phyloP scores from a whole-genome alignment of 2,797 vertebrate species.

The Erethizon dorsatum region DNA sequence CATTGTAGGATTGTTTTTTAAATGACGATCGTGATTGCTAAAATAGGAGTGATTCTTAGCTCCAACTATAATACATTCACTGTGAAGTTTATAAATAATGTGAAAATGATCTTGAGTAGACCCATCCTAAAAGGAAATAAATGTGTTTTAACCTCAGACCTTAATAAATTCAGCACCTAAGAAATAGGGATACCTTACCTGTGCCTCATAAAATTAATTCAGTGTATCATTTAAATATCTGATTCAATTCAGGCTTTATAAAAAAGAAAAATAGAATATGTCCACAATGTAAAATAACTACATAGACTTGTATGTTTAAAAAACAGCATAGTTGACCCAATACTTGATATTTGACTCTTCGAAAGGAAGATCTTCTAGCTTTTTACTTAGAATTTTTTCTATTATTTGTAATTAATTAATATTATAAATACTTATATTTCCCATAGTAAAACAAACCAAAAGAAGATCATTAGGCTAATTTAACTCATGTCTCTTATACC shows the following conservation, averaged over 20 bases:
- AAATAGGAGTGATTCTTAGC: not conserved
- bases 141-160: slow-evolving; percentile 3
- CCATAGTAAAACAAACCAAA: not conserved
- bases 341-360: slow-evolving; percentile 12
- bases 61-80: not conserved
- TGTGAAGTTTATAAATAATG: not conserved
- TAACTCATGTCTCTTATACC: not conserved
- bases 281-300: not conserved
- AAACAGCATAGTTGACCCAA: not conserved
- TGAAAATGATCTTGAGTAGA: not conserved
- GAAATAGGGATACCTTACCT: not conserved
- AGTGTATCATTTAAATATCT: not conserved
- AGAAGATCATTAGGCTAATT: not conserved
- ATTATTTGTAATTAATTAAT: slow-evolving; percentile 13
- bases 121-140: not conserved
- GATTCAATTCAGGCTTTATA: not conserved
- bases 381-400: slow-evolving; percentile 40
- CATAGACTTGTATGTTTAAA: slow-evolving; percentile 38
- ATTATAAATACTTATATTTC: not conserved
- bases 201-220: not conserved
- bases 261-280: slow-evolving; percentile 6
- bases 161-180: not conserved
- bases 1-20: not conserved
- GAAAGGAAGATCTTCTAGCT: not conserved
- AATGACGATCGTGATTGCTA: not conserved